Evolutionary conservation across 2,113 vertebrate genomes (phyloP).

Genomic region (Pachycephala philippinensis): DNA sequence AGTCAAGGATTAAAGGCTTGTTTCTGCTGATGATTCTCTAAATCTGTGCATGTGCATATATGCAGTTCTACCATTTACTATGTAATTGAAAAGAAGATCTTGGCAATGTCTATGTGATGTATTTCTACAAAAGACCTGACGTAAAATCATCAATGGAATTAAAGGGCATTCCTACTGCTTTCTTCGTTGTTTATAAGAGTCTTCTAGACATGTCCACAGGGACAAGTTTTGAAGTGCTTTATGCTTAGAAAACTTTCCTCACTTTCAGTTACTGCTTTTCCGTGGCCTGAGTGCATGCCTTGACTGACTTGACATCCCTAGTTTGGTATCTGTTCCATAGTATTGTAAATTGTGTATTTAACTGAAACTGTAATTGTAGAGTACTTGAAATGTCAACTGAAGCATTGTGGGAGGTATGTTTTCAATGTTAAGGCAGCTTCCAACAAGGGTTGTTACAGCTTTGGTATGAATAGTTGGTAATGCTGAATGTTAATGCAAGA

Average conservation of each 20-base stretch:
- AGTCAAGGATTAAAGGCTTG: not conserved
- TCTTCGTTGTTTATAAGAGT: not conserved
- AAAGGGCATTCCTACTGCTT: not conserved
- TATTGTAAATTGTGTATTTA: not conserved
- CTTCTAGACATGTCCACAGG: not conserved
- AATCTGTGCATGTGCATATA: not conserved
- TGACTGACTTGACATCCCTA: not conserved
- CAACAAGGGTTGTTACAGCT: not conserved
- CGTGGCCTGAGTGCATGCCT: not conserved
- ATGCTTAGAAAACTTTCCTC: not conserved
- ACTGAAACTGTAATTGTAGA: not conserved
- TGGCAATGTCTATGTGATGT: not conserved
- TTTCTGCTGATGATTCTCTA: not conserved
- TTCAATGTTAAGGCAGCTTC: not conserved
- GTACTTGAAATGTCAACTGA: not conserved
- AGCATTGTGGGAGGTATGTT: not conserved
- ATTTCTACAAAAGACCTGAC: not conserved
- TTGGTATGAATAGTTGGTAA: not conserved
- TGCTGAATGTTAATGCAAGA: not conserved
- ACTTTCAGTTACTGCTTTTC: not conserved
- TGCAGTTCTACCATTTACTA: not conserved
- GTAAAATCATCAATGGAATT: not conserved
- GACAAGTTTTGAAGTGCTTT: not conserved
- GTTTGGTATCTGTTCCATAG: not conserved
- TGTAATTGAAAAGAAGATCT: not conserved